These are phyloP conservation scores for Tenodera sinensis DNA, from an alignment of 2,888 invertebrate genomes.

Conservation along the genomic window DNA sequence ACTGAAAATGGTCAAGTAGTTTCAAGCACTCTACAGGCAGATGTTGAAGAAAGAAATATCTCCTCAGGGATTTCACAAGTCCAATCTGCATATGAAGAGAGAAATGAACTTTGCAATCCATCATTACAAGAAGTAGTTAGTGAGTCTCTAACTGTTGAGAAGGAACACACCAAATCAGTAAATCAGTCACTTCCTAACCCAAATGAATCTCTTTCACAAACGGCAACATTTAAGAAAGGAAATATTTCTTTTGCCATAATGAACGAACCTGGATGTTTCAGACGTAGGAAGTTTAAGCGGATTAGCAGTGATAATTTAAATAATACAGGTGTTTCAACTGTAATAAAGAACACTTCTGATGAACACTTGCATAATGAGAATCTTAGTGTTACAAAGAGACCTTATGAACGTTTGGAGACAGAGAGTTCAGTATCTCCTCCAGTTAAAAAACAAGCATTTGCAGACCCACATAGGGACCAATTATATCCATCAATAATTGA, in stretches of 20 bases:
- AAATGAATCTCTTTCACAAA: neutral
- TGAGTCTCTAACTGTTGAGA: neutral
- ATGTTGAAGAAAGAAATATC: neutral
- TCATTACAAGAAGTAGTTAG: neutral
- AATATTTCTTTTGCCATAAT: neutral
- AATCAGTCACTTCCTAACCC: neutral
- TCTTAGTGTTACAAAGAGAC: neutral
- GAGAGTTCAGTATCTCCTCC: neutral
- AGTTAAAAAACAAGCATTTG: neutral
- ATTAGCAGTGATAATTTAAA: neutral
- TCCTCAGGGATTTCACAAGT: neutral
- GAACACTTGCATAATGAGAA: neutral
- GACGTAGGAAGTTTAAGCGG: neutral
- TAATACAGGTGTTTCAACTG: neutral
- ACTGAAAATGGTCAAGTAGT: neutral
- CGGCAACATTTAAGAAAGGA: neutral
- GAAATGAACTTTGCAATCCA: neutral
- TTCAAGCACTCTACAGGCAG: neutral
- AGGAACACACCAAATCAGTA: neutral
- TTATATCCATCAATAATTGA: neutral
- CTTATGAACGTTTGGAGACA: neutral
- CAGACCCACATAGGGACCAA: neutral
- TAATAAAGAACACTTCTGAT: neutral
- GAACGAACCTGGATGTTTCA: neutral
- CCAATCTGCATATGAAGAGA: neutral